These are phyloP conservation scores for Apamea sordens DNA, from an alignment of 2,888 invertebrate species.

Conservation along the genomic window DNA sequence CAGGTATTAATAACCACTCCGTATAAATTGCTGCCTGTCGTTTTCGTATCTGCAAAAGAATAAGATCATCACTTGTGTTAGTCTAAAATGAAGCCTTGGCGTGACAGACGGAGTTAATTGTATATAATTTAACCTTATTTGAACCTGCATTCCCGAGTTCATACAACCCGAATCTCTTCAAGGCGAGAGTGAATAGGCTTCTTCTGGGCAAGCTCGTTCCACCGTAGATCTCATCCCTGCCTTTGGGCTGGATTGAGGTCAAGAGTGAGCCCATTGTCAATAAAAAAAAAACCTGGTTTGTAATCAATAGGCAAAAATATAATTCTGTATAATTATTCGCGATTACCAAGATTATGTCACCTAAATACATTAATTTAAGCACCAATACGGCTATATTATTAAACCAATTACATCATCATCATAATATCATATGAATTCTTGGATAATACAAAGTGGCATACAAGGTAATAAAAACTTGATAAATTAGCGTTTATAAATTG, in stretches of 20 bases:
- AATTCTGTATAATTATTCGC: not conserved
- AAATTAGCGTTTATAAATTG: constrained; percentile 39
- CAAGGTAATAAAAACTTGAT: constrained; percentile 47
- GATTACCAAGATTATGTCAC: constrained; percentile 24
- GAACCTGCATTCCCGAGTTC: no score
- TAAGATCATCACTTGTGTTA: not conserved
- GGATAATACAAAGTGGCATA: constrained; percentile 29
- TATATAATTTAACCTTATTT: not conserved
- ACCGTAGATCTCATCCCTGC: no score
- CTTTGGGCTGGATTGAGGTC: no score
- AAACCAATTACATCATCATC: constrained; percentile 36
- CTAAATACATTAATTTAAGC: constrained; percentile 27
- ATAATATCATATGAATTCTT: constrained; percentile 7
- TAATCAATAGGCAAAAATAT: not conserved
- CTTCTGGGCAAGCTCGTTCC: no score
- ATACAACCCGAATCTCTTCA: no score
- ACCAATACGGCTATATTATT: constrained; percentile 13
- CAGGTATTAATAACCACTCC: not conserved
- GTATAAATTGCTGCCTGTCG: not conserved
- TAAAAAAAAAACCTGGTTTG: no score
- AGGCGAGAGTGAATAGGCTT: no score
- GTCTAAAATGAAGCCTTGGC: not conserved
- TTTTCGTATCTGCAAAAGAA: not conserved
- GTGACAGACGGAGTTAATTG: not conserved
- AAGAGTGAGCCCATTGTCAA: no score